Conservation (phyloP, 1,140 invertebrate species). For the Euglossa dilemma region DNA sequence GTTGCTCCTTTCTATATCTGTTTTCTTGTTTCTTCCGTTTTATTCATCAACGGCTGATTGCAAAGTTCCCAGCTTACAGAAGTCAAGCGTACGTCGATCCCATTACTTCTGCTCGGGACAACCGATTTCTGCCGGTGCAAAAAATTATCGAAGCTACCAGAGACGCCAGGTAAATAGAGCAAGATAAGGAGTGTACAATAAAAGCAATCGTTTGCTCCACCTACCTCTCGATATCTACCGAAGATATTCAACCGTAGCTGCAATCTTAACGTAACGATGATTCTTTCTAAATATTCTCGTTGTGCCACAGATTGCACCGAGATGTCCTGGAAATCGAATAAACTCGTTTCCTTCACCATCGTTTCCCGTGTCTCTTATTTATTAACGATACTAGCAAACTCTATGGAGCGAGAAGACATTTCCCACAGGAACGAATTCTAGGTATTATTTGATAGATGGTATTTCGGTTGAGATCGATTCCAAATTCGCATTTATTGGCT, state of each 20-base stretch:
- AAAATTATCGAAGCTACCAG: constrained; percentile 43
- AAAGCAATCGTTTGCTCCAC: constrained; percentile 34
- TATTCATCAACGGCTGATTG: constrained; percentile 45
- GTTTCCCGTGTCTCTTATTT: not conserved
- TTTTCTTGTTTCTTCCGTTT: constrained; percentile 6
- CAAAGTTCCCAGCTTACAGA: constrained; percentile 37
- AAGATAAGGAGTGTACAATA: constrained; percentile 43
- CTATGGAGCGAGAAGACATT: too few relatives aligned
- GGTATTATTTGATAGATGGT: too few relatives aligned
- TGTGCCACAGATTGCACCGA: not conserved
- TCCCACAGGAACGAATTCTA: too few relatives aligned
- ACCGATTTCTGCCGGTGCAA: constrained; percentile 19
- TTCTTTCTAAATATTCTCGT: constrained; percentile 23
- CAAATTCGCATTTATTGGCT: too few relatives aligned
- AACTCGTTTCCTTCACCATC: too few relatives aligned
- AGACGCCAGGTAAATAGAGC: constrained; percentile 35
- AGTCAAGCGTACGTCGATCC: constrained; percentile 32
- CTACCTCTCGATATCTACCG: not conserved
- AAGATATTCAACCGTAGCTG: not conserved
- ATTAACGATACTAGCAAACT: not conserved
- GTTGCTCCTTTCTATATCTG: not conserved
- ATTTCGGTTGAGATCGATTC: too few relatives aligned
- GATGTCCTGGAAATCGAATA: not conserved
- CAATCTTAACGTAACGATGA: not conserved
- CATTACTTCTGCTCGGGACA: constrained; percentile 27